A percentile compares a stretch with the other conserved stretches of the same genome.
phyloP scores from a whole-genome alignment of 2,888 invertebrate genomes.

The Nymphalis urticae region DNA sequence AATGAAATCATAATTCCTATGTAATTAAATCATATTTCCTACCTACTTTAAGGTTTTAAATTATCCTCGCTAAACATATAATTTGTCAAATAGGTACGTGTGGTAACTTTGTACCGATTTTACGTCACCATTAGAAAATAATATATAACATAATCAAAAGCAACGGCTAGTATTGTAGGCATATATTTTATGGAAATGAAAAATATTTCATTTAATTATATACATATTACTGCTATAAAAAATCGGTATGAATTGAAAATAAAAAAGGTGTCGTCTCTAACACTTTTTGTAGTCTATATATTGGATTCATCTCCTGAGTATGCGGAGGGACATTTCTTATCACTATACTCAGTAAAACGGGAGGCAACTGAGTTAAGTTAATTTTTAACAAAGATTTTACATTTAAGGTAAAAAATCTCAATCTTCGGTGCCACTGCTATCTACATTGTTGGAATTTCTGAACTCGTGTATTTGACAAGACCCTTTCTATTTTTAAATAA shows the following conservation, averaged over 20 bases:
- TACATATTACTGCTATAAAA: not conserved
- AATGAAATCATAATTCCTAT: no score
- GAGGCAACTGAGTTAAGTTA: conserved; percentile 45
- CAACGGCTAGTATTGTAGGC: no score
- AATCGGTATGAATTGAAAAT: not conserved
- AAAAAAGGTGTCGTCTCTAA: conserved; percentile 40
- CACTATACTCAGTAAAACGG: conserved; percentile 47
- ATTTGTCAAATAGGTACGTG: no score
- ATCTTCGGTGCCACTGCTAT: conserved; percentile 33
- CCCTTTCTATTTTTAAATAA: not conserved
- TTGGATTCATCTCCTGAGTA: conserved; percentile 74
- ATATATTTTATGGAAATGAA: no score
- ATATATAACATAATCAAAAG: no score
- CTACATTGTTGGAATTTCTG: conserved; percentile 28
- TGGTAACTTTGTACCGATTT: no score
- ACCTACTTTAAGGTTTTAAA: no score
- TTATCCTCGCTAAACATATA: no score
- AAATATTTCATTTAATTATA: not conserved
- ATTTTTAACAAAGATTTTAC: conserved; percentile 26
- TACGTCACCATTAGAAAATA: no score
- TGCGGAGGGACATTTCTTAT: conserved; percentile 50
- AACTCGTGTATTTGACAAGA: not conserved
- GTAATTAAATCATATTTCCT: no score
- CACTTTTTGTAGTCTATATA: conserved; percentile 39
- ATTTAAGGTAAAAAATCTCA: conserved; percentile 21